Evolutionary conservation across 1,140 invertebrate species (phyloP).

Genomic region (Arion vulgaris): DNA sequence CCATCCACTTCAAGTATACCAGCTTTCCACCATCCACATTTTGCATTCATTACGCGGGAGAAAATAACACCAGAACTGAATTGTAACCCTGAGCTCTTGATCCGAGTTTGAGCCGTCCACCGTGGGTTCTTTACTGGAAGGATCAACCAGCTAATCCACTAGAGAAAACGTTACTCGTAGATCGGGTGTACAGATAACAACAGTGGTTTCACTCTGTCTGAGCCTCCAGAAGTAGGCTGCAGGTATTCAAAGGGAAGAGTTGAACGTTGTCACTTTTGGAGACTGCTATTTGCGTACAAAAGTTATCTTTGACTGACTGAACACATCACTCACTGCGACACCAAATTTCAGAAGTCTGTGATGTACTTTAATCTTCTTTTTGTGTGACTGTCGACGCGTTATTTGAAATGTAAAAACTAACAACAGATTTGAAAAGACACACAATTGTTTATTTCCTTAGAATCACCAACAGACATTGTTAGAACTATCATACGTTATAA

Average conservation of each 20-base stretch:
- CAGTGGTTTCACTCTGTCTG: background rate
- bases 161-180: background rate
- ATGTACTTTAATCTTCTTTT: background rate
- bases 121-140: background rate
- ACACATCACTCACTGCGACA: background rate
- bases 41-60: background rate
- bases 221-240: background rate
- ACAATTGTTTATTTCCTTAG: background rate
- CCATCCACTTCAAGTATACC: background rate
- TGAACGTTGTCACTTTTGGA: background rate
- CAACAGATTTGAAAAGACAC: background rate
- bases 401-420: background rate
- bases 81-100: background rate
- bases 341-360: background rate
- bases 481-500: background rate
- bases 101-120: background rate
- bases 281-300: background rate
- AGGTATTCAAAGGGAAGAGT: background rate
- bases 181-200: background rate
- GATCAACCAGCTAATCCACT: background rate
- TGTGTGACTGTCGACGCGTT: background rate
- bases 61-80: background rate
- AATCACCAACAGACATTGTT: background rate
- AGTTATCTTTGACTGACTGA: background rate
- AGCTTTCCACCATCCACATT: background rate